Evolutionary conservation across 2,797 vertebrate species (phyloP).

Genomic region (Anolis apletophallus): DNA sequence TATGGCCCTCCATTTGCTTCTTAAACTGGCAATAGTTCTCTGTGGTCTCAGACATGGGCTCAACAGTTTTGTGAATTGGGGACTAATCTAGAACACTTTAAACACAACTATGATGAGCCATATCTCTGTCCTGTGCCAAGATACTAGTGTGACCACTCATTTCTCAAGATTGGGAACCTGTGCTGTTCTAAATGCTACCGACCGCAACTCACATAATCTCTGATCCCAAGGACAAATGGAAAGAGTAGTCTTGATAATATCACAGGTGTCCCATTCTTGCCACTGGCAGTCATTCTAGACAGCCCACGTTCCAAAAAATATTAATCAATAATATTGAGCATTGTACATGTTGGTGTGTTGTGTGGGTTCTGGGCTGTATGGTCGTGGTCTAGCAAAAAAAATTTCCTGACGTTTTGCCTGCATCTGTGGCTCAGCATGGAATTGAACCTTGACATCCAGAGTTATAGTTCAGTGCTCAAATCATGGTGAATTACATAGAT

Average conservation of each 20-base stretch:
- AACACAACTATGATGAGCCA: neutral
- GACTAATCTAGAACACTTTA: too few relatives aligned
- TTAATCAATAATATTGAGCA: neutral
- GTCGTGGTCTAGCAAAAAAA: too few relatives aligned
- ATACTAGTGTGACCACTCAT: neutral
- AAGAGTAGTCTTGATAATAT: neutral
- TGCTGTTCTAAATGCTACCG: neutral
- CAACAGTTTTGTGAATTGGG: neutral
- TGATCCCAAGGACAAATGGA: neutral
- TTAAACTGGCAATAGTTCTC: neutral
- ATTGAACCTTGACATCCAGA: too few relatives aligned
- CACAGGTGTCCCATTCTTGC: neutral
- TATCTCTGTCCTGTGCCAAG: neutral
- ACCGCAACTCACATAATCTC: neutral
- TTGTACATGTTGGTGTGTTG: too few relatives aligned
- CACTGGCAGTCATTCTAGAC: neutral
- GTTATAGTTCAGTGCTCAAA: too few relatives aligned
- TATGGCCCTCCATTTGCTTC: neutral
- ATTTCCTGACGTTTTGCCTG: too few relatives aligned
- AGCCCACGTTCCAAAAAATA: neutral
- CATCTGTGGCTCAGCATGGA: too few relatives aligned
- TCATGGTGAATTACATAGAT: neutral
- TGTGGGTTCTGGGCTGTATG: too few relatives aligned
- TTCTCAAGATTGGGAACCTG: neutral
- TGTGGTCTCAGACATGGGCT: neutral